Base-by-base conservation (phyloP, 2,888 invertebrate species). In the Kuschelorhynchus macadamiae region DNA sequence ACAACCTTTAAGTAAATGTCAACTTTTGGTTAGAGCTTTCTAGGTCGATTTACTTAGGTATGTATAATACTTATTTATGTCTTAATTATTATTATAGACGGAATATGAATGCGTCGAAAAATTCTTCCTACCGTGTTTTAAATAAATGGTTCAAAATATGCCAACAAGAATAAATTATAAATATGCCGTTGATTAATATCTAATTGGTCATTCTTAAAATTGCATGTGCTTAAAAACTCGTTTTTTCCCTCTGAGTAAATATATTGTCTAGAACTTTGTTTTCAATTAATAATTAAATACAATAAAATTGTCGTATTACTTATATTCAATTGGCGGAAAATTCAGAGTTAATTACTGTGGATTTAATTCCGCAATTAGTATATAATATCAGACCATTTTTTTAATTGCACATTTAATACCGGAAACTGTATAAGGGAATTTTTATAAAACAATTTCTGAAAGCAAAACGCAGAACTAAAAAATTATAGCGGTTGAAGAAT, bases 321-420 rank as follows among this genome's bases (percentile, higher is more conserved):
- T 44, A 46, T 20, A 20, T 47, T 44, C 57, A 57, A 57, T 18
- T 33, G 46, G 60, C 60, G 49, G 60, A 49, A 60, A 49, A 60
- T 60, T 49, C 44, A 36, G 39, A 25, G 39, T 49, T 30, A 60
- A 60, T 60, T 60, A 60, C 16, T 65, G 71, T 69, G 68, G 71
- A 71, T 72, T 72, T 73, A 73, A 72, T 71, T 66, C 67, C 66
- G 67, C 66, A 65, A 49, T 47, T 42, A 56, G 64, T 64, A 67
- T 68, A 57, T 65, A 63, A 72, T 63, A 73, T 75, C 73, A 72
- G 74, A 74, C 74, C 73, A 75, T 72, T 66, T 71, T 66, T 49
- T 49, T 49, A 60, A 60, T 60, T 60, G 60, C 39, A 32, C 14
- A 60, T 39, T 49, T 36, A 4, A 47, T 20, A 55, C 60, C 18